These are phyloP conservation scores for Oryzias melastigma DNA, from an alignment of 2,113 vertebrate genomes.

Conservation along the genomic window DNA sequence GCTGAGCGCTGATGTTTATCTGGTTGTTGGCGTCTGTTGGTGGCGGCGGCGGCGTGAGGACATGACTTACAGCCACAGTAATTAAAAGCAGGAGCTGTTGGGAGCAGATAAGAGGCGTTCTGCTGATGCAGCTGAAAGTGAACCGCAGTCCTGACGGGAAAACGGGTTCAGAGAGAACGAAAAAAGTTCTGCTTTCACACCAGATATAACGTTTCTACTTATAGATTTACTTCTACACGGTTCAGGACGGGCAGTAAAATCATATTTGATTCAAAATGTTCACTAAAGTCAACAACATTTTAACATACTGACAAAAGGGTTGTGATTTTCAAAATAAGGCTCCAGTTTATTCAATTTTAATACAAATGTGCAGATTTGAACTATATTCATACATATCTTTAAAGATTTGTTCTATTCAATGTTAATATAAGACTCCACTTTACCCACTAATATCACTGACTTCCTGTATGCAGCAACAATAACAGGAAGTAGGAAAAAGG, in stretches of 20 bases:
- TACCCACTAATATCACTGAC: conserved; percentile 43
- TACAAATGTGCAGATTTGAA: no score
- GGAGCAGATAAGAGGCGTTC: conserved; percentile 16
- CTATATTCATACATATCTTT: no score
- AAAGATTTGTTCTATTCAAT: conserved; percentile 25
- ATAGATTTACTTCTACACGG: no score
- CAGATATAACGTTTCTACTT: no score
- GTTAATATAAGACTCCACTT: conserved; percentile 33
- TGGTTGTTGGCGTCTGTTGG: neutral
- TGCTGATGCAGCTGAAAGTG: conserved; percentile 35
- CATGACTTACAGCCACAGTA: conserved; percentile 17
- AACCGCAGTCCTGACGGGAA: conserved; percentile 18
- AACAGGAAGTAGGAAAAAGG: conserved; percentile 82
- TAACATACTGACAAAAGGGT: no score
- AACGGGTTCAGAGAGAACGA: neutral
- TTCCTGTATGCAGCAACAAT: conserved; percentile 65
- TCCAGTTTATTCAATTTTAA: no score
- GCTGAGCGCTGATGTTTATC: neutral
- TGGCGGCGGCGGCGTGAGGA: neutral
- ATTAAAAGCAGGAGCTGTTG: conserved; percentile 12
- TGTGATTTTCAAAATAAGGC: no score
- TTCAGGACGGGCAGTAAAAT: no score
- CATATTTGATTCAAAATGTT: no score
- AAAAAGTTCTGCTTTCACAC: no score
- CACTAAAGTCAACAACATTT: no score